Conservation (phyloP, 2,797 vertebrate genomes). For the Trematomus bernacchii region DNA sequence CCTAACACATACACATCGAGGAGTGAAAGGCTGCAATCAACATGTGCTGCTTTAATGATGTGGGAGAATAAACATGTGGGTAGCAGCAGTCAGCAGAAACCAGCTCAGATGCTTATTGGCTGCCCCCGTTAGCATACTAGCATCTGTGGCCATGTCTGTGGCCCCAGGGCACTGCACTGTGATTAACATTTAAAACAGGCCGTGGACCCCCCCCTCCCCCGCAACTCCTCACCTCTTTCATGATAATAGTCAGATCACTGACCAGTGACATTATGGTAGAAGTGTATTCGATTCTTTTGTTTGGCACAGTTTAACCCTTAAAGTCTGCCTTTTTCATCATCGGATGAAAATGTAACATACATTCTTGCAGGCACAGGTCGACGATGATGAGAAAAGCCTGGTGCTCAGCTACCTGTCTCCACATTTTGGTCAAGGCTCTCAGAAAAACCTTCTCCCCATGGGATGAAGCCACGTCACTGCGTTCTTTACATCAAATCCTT, state of each 20-base stretch:
- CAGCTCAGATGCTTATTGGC: conserved; percentile 77
- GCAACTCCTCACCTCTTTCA: no score
- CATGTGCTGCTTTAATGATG: conserved; percentile 66
- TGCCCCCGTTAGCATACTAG: conserved; percentile 58
- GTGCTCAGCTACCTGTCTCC: no score
- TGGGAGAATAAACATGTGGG: conserved; percentile 69
- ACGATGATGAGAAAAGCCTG: neutral
- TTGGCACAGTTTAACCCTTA: neutral
- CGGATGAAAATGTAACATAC: neutral
- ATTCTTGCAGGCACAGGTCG: neutral
- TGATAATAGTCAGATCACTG: no score
- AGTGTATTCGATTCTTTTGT: neutral
- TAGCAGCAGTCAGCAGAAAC: conserved; percentile 49
- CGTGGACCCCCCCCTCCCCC: neutral
- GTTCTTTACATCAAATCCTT: neutral
- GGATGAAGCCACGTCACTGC: neutral
- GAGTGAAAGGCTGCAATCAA: conserved; percentile 63
- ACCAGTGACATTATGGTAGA: neutral
- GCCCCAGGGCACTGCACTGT: conserved; percentile 29
- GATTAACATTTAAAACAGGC: conserved; percentile 69
- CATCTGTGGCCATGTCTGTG: conserved; percentile 60
- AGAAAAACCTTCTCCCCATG: neutral
- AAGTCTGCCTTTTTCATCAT: neutral
- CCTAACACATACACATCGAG: conserved; percentile 55
- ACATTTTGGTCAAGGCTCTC: neutral